phyloP scores from a whole-genome alignment of 2,797 vertebrate genomes.

The Pelochelys cantorii region DNA sequence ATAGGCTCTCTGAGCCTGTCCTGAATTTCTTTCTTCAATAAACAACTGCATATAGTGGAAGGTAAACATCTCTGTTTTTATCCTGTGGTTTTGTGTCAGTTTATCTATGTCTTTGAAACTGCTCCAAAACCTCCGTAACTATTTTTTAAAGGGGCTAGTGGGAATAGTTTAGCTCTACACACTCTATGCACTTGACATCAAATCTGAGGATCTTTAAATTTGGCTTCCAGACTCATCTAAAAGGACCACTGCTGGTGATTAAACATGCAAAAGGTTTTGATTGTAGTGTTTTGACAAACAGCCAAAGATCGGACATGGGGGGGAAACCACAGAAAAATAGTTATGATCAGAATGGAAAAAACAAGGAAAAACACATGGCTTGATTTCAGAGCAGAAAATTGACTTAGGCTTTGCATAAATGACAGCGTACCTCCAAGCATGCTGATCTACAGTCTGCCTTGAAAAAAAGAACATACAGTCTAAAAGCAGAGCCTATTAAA shows the following conservation, averaged over 20 bases:
- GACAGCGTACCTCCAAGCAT: slow-evolving; percentile 53
- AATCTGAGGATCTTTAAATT: slow-evolving; percentile 58
- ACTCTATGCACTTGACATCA: slow-evolving; percentile 50
- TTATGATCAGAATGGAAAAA: slow-evolving; percentile 54
- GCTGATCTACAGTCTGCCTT: slow-evolving; percentile 48
- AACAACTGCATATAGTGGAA: slow-evolving; percentile 56
- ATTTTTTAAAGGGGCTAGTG: slow-evolving; percentile 43
- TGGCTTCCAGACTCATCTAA: slow-evolving; percentile 61
- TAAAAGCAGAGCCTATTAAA: slow-evolving; percentile 55
- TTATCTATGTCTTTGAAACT: slow-evolving; percentile 67
- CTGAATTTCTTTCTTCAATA: slow-evolving; percentile 42
- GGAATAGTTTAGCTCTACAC: slow-evolving; percentile 37
- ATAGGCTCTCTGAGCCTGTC: slow-evolving; percentile 17
- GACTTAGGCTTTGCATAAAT: slow-evolving; percentile 58
- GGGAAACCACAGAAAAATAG: slow-evolving; percentile 54
- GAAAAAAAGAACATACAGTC: slow-evolving; percentile 46
- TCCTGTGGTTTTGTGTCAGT: slow-evolving; percentile 64
- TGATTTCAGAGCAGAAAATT: slow-evolving; percentile 74
- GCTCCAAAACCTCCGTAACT: slow-evolving; percentile 66
- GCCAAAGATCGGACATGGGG: slow-evolving; percentile 52
- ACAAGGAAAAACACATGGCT: slow-evolving; percentile 52
- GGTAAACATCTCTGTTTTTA: slow-evolving; percentile 55
- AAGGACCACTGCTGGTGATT: slow-evolving; percentile 43
- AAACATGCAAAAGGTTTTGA: slow-evolving; percentile 61
- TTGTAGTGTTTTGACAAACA: slow-evolving; percentile 36